Evolutionary conservation across 1,140 invertebrate species (phyloP).

Genomic region (Pogonomyrmex californicus): DNA sequence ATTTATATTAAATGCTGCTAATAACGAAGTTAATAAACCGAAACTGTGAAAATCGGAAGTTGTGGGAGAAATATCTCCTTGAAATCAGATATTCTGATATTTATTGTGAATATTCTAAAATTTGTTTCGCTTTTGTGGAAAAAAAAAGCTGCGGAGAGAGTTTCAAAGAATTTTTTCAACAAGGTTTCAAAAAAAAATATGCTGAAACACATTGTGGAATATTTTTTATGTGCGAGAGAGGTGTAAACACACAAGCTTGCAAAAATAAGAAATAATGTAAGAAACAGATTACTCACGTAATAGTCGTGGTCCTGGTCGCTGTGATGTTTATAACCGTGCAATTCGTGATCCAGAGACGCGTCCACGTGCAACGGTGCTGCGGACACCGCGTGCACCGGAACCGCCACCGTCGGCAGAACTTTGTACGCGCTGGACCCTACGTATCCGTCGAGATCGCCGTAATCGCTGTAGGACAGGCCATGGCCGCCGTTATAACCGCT

Average conservation of each 20-base stretch:
- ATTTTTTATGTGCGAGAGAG: neutral
- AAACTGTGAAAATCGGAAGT: neutral
- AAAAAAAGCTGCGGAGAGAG: neutral
- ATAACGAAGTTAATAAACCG: neutral
- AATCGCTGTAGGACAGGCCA: conserved; percentile 76
- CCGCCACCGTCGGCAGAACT: conserved; percentile 84
- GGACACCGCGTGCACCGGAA: conserved; percentile 85
- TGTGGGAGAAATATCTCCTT: neutral
- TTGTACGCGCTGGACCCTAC: conserved; percentile 79
- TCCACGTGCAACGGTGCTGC: conserved; percentile 81
- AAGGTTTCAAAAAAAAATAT: neutral
- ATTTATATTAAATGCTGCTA: conserved; percentile 25
- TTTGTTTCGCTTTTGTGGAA: neutral
- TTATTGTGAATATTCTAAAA: neutral
- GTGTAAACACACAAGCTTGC: neutral
- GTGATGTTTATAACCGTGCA: conserved; percentile 77
- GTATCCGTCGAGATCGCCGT: conserved; percentile 78
- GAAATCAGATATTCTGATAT: neutral
- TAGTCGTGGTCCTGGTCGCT: conserved; percentile 82
- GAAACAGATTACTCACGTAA: conserved; percentile 76
- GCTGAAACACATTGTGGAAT: neutral
- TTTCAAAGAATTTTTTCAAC: neutral
- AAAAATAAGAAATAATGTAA: neutral
- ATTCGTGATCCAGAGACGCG: conserved; percentile 72
- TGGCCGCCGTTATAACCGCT: conserved; percentile 84